Conservation (phyloP, 2,888 invertebrate species). For the Pristionchus arcanus region DNA sequence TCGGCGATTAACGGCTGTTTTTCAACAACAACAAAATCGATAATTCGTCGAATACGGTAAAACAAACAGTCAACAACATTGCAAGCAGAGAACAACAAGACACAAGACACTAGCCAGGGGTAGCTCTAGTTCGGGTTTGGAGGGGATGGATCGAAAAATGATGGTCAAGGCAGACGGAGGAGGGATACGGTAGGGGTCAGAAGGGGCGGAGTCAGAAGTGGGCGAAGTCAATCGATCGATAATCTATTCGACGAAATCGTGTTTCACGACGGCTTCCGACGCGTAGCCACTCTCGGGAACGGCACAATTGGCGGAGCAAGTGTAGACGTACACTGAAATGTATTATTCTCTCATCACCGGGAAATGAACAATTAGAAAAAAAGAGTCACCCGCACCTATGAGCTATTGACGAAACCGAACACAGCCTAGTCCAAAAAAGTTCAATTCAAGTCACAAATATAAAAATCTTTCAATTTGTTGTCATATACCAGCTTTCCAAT, state of each 20-base stretch:
- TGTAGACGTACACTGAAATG: conserved; percentile 87
- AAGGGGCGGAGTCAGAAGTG: background rate
- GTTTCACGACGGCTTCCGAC: conserved; percentile 74
- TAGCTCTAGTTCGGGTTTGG: background rate
- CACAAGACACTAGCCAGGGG: background rate
- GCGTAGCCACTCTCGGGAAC: conserved; percentile 84
- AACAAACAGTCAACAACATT: conserved; percentile 47
- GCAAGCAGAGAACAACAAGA: background rate
- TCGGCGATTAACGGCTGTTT: background rate
- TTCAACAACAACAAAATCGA: background rate
- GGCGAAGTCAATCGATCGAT: background rate
- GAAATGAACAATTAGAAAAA: background rate
- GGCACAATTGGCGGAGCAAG: conserved; percentile 89
- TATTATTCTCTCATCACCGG: background rate
- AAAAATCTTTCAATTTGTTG: too few relatives aligned
- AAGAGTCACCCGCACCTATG: background rate
- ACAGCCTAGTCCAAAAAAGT: too few relatives aligned
- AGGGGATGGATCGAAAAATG: background rate
- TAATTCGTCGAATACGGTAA: conserved; percentile 33
- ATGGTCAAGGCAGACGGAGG: background rate
- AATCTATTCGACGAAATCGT: conserved; percentile 64
- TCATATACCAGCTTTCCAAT: too few relatives aligned
- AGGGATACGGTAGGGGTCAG: conserved; percentile 15
- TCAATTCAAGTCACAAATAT: too few relatives aligned
- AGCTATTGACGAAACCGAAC: background rate